phyloP scores from a whole-genome alignment of 2,797 vertebrate species.

The Notolepis coatsorum region DNA sequence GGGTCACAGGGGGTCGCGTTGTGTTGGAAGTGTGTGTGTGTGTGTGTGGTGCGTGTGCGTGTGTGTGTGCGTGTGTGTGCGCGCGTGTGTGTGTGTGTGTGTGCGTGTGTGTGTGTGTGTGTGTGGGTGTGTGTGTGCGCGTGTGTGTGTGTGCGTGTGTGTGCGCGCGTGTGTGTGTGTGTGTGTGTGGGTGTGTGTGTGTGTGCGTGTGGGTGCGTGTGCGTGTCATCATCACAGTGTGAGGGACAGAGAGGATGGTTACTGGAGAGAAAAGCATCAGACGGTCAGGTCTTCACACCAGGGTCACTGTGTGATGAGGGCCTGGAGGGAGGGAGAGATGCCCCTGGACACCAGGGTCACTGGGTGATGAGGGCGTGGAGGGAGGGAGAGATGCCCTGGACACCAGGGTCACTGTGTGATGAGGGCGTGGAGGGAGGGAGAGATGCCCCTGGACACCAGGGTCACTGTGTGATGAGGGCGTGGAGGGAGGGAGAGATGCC shows the following conservation, averaged over 20 bases:
- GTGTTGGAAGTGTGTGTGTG: neutral
- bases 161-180: neutral
- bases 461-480: too few relatives aligned
- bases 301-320: neutral
- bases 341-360: too few relatives aligned
- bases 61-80: too few relatives aligned
- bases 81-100: neutral
- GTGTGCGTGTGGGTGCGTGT: neutral
- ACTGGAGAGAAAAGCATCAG: neutral
- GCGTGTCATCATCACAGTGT: neutral
- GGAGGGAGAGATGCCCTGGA: too few relatives aligned
- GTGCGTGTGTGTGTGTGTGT: neutral
- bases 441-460: too few relatives aligned
- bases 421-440: too few relatives aligned
- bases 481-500: too few relatives aligned
- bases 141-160: neutral
- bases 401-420: too few relatives aligned
- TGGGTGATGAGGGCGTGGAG: too few relatives aligned
- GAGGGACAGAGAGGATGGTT: neutral
- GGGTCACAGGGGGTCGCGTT: slow-evolving; percentile 16
- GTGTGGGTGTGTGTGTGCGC: neutral
- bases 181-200: neutral
- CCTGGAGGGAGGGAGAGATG: too few relatives aligned
- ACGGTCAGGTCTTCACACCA: neutral
- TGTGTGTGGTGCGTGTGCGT: neutral